A percentile compares a stretch with the other conserved stretches of the same genome.
Evolutionary conservation across 2,797 vertebrate genomes (phyloP).

Genomic region (Scolopax bukidnonensis): DNA sequence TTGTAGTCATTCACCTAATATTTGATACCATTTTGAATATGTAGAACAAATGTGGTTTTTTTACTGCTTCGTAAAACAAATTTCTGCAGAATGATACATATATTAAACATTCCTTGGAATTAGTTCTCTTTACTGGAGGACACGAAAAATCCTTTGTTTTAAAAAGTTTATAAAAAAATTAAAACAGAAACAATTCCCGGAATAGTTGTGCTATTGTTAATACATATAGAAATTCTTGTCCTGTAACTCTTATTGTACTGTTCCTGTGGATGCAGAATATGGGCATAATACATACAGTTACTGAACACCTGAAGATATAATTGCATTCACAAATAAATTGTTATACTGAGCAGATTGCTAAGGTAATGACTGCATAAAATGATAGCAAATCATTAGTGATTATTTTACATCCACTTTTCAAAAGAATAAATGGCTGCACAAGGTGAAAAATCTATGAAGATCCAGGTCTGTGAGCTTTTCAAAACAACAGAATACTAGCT

Average conservation of each 20-base stretch:
- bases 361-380: neutral
- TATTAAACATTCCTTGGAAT: neutral
- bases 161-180: neutral
- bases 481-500: neutral
- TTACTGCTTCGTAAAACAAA: neutral
- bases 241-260: neutral
- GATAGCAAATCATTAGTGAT: neutral
- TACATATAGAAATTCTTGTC: accelerated
- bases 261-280: accelerated
- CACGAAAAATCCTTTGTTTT: neutral
- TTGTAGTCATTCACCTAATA: neutral
- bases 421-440: neutral
- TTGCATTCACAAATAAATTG: neutral
- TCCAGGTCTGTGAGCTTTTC: neutral
- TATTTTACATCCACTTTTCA: neutral
- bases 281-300: neutral
- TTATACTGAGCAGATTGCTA: neutral
- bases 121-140: neutral
- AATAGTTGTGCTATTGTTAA: neutral
- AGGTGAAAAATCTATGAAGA: neutral
- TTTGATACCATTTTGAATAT: neutral
- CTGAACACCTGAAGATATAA: neutral
- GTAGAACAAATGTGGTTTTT: neutral
- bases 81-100: neutral
- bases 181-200: neutral